Conservation (phyloP, 2,888 invertebrate genomes). For the Lasioglossum oenotherae region DNA sequence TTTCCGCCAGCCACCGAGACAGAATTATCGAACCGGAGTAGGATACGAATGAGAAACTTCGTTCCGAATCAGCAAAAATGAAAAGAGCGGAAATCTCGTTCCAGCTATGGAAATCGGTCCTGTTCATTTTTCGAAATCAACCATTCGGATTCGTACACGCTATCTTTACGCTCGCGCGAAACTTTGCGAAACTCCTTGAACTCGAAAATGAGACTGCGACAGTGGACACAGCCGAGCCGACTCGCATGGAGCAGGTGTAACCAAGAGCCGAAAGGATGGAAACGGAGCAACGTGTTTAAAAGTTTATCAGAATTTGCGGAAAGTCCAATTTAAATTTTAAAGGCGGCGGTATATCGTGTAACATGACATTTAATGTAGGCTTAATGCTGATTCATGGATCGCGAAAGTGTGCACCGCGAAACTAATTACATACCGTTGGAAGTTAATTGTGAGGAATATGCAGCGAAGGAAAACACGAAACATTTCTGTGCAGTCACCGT, state of each 20-base stretch:
- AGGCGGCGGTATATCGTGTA: not conserved
- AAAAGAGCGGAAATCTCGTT: slow-evolving; percentile 14
- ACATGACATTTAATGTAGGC: not conserved
- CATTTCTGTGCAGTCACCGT: not conserved
- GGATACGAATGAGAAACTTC: not conserved
- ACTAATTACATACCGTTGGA: not conserved
- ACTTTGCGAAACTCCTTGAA: slow-evolving; percentile 23
- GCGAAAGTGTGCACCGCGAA: not conserved
- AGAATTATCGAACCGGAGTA: not conserved
- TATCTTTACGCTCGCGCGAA: slow-evolving; percentile 14
- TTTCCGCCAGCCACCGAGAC: not conserved
- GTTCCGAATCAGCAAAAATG: slow-evolving; percentile 6
- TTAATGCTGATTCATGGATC: not conserved
- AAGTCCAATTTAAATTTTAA: slow-evolving; percentile 25
- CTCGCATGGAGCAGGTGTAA: slow-evolving; percentile 19
- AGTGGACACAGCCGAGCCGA: slow-evolving; percentile 29
- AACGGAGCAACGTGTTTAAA: slow-evolving; percentile 7
- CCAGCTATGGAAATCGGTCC: slow-evolving; percentile 7
- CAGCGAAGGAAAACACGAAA: not conserved
- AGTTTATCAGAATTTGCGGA: slow-evolving; percentile 9
- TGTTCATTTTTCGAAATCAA: slow-evolving; percentile 17
- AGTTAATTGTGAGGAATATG: not conserved
- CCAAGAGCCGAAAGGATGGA: slow-evolving; percentile 13
- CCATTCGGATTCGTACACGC: slow-evolving; percentile 10
- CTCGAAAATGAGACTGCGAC: slow-evolving; percentile 22